These are phyloP conservation scores for Octopus bimaculoides DNA, from an alignment of 1,140 invertebrate genomes.

Conservation along the genomic window DNA sequence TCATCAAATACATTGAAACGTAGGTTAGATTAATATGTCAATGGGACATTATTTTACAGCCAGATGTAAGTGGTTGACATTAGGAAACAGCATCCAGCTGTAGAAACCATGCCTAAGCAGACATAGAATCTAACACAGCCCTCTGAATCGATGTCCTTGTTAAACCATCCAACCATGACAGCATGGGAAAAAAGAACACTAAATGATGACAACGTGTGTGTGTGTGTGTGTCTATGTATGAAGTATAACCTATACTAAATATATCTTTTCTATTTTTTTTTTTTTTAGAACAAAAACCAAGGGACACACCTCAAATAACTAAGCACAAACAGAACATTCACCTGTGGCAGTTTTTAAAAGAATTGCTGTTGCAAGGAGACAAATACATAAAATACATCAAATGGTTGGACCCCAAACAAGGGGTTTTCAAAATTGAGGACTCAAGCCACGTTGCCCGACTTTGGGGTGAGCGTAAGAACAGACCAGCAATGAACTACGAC, in stretches of 20 bases:
- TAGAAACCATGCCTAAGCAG: too few relatives aligned
- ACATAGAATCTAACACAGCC: slow-evolving; percentile 11
- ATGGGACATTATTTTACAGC: too few relatives aligned
- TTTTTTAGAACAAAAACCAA: slow-evolving; percentile 11
- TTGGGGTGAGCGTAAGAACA: slow-evolving; percentile 96
- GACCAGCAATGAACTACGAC: slow-evolving; percentile 99
- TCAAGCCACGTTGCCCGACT: slow-evolving; percentile 90
- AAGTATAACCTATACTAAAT: background rate
- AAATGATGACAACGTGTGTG: background rate
- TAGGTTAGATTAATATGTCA: too few relatives aligned
- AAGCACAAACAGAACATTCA: slow-evolving; percentile 69
- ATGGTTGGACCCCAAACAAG: slow-evolving; percentile 80
- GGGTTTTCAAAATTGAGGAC: slow-evolving; percentile 99
- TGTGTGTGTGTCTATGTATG: background rate
- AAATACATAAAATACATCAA: slow-evolving; percentile 89
- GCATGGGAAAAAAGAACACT: background rate
- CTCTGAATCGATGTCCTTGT: background rate
- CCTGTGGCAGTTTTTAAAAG: slow-evolving; percentile 99
- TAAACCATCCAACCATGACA: background rate
- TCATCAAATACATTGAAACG: too few relatives aligned
- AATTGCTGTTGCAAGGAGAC: slow-evolving; percentile 83
- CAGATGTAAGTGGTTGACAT: too few relatives aligned
- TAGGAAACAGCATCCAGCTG: too few relatives aligned
- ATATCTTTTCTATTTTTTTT: background rate
- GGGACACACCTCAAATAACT: slow-evolving; percentile 15